phyloP scores from a whole-genome alignment of 1,140 invertebrate species.

The Nilaparvata lugens region DNA sequence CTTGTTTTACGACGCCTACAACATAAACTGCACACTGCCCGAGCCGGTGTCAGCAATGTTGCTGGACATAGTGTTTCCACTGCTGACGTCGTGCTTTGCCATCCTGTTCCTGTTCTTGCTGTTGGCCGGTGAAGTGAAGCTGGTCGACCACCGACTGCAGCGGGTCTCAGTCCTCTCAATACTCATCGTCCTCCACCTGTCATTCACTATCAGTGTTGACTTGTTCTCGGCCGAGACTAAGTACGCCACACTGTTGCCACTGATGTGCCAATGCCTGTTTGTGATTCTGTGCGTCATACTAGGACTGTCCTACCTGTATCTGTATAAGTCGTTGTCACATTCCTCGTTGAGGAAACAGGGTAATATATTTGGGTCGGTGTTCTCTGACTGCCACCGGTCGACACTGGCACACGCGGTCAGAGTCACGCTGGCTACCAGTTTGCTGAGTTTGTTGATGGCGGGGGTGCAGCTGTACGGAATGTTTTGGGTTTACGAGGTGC shows the following conservation, averaged over 20 bases:
- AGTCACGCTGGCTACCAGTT: constrained; percentile 72
- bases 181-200: constrained; percentile 64
- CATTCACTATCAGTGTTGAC: constrained; percentile 68
- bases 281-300: constrained; percentile 67
- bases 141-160: constrained; percentile 40
- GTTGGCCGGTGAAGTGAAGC: constrained; percentile 49
- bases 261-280: constrained; percentile 74
- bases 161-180: constrained; percentile 55
- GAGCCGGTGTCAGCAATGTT: constrained; percentile 71
- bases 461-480: constrained; percentile 74
- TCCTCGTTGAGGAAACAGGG: constrained; percentile 36
- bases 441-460: constrained; percentile 71
- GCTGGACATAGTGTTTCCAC: constrained; percentile 70
- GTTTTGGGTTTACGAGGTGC: constrained; percentile 53
- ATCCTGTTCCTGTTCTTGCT: constrained; percentile 75
- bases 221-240: constrained; percentile 48
- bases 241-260: constrained; percentile 48
- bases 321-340: constrained; percentile 49
- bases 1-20: constrained; percentile 83
- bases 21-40: constrained; percentile 64
- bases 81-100: constrained; percentile 74
- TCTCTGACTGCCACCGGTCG: constrained; percentile 36
- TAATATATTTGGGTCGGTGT: constrained; percentile 33
- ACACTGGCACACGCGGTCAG: constrained; percentile 59
- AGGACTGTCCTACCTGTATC: constrained; percentile 72